phyloP scores from a whole-genome alignment of 1,140 invertebrate species.

The Diachasmimorpha longicaudata region DNA sequence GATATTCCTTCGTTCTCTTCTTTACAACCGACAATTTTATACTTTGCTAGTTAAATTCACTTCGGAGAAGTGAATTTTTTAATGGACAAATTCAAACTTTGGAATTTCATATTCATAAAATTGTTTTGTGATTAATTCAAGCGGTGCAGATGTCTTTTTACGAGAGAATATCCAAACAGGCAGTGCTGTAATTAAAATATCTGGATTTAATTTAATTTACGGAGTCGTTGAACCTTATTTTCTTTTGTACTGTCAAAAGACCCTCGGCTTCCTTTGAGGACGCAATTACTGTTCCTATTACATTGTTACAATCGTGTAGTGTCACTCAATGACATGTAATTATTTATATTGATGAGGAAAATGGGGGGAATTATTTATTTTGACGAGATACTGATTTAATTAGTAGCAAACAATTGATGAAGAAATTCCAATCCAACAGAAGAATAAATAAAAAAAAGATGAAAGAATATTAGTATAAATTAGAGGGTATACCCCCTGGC shows the following conservation, averaged over 20 bases:
- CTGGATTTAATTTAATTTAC: conserved; percentile 16
- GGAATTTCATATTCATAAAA: too few species aligned
- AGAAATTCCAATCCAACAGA: too few species aligned
- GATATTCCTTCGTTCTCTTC: too few species aligned
- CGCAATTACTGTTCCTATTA: neutral
- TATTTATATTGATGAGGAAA: neutral
- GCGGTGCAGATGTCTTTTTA: neutral
- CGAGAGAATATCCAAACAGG: neutral
- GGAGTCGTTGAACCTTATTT: conserved; percentile 16
- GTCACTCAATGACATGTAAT: neutral
- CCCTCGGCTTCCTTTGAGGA: neutral
- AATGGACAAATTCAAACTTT: too few species aligned
- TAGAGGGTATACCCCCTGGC: too few species aligned
- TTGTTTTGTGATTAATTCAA: neutral
- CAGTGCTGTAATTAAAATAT: conserved; percentile 12
- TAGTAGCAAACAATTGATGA: too few species aligned
- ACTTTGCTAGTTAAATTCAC: too few species aligned
- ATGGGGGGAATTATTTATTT: neutral
- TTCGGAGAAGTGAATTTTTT: too few species aligned
- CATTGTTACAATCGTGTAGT: neutral
- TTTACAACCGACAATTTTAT: too few species aligned
- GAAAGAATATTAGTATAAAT: too few species aligned
- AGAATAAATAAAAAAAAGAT: too few species aligned
- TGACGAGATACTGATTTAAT: too few species aligned
- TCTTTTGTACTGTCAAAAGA: neutral